These are phyloP conservation scores for Mirza zaza DNA, from an alignment of 2,113 vertebrate genomes.

Conservation along the genomic window DNA sequence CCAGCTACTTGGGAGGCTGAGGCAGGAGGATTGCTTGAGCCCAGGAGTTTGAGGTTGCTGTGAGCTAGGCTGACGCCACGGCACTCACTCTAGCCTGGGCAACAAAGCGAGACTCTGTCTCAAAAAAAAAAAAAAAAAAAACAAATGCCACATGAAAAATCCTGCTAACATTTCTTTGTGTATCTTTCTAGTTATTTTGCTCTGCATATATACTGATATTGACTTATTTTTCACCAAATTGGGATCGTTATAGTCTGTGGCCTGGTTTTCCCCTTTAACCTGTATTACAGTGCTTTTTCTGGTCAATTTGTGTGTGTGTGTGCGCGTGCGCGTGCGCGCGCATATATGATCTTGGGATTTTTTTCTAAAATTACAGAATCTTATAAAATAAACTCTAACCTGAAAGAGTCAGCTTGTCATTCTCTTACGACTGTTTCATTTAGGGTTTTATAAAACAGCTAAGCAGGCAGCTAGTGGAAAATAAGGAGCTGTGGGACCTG, in stretches of 20 bases:
- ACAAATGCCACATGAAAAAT: background rate
- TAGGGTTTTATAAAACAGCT: background rate
- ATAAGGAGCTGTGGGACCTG: no score
- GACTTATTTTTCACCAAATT: background rate
- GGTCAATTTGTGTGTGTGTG: background rate
- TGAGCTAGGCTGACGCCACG: no score
- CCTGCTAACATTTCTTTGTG: background rate
- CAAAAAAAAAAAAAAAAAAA: no score
- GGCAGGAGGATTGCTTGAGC: no score
- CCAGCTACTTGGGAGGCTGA: no score
- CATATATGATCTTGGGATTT: background rate
- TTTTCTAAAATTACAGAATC: constrained; percentile 33
- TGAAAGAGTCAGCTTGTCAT: background rate
- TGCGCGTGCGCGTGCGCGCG: background rate
- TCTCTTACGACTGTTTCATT: background rate
- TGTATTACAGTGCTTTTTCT: background rate
- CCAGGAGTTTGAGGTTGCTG: no score
- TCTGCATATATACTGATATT: background rate
- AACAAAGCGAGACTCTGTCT: no score
- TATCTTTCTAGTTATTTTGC: background rate
- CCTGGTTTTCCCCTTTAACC: background rate
- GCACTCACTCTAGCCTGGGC: no score
- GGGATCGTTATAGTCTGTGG: no score
- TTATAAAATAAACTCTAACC: constrained; percentile 8
- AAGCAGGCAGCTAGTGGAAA: background rate